phyloP scores from a whole-genome alignment of 2,113 vertebrate genomes.

The Varanus komodoensis region DNA sequence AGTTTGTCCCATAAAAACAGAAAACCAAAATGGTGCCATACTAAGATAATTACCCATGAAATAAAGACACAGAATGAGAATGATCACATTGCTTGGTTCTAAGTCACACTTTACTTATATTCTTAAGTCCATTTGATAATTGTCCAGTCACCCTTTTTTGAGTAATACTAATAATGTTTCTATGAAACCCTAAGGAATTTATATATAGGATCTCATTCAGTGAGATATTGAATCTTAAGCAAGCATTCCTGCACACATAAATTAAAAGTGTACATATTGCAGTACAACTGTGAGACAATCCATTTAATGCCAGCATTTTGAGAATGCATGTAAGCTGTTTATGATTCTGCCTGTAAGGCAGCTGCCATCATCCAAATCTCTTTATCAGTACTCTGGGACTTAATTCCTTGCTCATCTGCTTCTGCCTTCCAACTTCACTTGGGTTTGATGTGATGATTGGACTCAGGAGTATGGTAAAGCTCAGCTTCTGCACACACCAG shows the following conservation, averaged over 20 bases:
- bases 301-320: neutral
- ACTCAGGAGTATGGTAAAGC: conserved; percentile 37
- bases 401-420: conserved; percentile 65
- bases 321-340: conserved; percentile 28
- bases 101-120: neutral
- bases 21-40: neutral
- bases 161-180: conserved; percentile 7
- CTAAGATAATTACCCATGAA: neutral
- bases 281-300: neutral
- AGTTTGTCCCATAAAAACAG: neutral
- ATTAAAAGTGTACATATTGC: neutral
- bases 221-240: conserved; percentile 28
- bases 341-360: conserved; percentile 41
- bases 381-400: conserved; percentile 59
- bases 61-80: neutral
- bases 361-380: conserved; percentile 63
- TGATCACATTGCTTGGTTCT: neutral
- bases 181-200: conserved; percentile 35
- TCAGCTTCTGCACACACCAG: conserved; percentile 34
- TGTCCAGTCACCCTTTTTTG: neutral
- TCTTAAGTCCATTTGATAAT: conserved; percentile 18
- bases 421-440: conserved; percentile 63
- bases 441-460: conserved; percentile 72
- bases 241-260: neutral
- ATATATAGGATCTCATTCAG: too few relatives aligned